These are phyloP conservation scores for Drosophila guanche DNA, from an alignment of 1,140 invertebrate genomes.

Conservation along the genomic window DNA sequence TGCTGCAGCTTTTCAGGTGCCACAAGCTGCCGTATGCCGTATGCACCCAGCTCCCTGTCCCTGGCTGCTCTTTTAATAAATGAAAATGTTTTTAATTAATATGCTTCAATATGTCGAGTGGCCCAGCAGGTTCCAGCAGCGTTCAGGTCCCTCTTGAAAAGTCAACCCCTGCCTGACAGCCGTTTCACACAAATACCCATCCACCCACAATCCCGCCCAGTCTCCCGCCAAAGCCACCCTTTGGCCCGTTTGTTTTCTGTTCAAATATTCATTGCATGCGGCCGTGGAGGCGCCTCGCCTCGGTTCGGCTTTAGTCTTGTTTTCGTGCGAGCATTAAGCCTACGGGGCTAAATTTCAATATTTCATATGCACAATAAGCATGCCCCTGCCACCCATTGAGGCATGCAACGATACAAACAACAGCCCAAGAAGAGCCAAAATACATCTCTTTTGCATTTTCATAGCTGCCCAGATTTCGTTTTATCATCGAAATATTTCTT, in stretches of 20 bases:
- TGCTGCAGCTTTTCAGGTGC: constrained; percentile 2
- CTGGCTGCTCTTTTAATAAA: constrained; percentile 71
- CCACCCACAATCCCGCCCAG: background rate
- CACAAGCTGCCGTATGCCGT: too few relatives aligned
- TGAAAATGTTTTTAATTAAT: constrained; percentile 80
- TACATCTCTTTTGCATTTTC: too few relatives aligned
- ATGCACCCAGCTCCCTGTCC: background rate
- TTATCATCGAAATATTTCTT: too few relatives aligned
- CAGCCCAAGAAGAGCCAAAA: background rate
- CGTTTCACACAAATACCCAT: constrained; percentile 3
- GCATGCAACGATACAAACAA: constrained; percentile 50
- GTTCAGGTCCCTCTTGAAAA: constrained; percentile 21
- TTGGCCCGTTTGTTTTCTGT: constrained; percentile 3
- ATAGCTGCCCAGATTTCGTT: too few relatives aligned
- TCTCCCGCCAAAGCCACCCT: constrained; percentile 5
- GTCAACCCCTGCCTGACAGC: constrained; percentile 16
- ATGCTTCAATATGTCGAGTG: constrained; percentile 77
- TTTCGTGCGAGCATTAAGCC: constrained; percentile 35
- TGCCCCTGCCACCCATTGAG: constrained; percentile 17
- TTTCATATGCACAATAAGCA: constrained; percentile 50
- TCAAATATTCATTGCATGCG: constrained; percentile 39
- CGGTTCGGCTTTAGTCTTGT: constrained; percentile 50
- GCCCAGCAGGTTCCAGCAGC: constrained; percentile 35
- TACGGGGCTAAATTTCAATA: constrained; percentile 59
- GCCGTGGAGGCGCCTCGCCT: constrained; percentile 37